Base-by-base conservation (phyloP, 2,113 vertebrate genomes). In the Vanacampus margaritifer region DNA sequence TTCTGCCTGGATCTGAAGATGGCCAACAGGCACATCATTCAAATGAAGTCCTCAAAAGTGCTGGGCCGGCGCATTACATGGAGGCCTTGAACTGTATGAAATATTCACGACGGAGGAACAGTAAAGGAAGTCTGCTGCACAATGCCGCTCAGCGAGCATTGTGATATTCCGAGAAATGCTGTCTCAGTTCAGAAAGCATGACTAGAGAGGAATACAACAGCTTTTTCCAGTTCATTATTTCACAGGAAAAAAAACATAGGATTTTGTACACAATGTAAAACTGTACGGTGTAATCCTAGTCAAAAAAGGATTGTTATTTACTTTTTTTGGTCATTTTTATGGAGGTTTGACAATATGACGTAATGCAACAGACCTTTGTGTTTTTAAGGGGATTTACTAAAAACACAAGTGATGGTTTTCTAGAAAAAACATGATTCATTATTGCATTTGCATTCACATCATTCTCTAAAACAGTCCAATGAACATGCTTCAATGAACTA, bases 11-110 rank as follows among this genome's bases (percentile, higher is more conserved):
- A 84, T 79, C 80, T 53, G 74, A 87, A 76, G 83, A 82, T 69
- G 74, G 82, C 82, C 74, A 4, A 65, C 74, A 62, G 83, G 84
- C 83, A 87, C 80, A 84, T 84, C 74, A 86, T 86, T 86, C 80
- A 86, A 77, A 86, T 59, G 63, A 68, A 74, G 81, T 76, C 86
- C 80, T 67, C 69, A 82, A 83, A 86, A 84, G 63, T 82, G 83
- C 82, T 85, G 83, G 14, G 77, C 65, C 73, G 45, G 88, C 86
- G 87, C 66, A 78, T 86, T 86, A 79, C 72, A 81, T 75, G 84
- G 70, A 69, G 74, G 74, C 73, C 80, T 81, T 61, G 76, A 82
- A 84, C 78, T 65, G 73, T 77, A 79, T 81, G 78, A 89, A 81
- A 83, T 80, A 84, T 83, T 80, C 81, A 82, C 78, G 79, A 78